Conservation (phyloP, 1,140 invertebrate species). For the Drosophila punjabiensis region DNA sequence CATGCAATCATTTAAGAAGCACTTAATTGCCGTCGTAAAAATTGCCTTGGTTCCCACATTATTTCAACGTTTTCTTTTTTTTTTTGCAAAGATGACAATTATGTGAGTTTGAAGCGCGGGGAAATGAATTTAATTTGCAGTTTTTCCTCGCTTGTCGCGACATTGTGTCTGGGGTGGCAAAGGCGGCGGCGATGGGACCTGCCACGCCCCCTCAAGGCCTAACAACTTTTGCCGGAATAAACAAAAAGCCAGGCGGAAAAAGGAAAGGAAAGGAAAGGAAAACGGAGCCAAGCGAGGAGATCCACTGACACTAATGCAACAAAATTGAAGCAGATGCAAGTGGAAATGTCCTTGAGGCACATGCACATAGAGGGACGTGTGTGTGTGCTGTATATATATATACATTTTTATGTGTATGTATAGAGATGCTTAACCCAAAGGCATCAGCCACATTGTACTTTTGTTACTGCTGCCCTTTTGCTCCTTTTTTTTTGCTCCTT, state of each 20-base stretch:
- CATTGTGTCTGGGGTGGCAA: constrained; percentile 54
- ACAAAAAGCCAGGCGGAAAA: background rate
- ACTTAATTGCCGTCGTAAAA: constrained; percentile 2
- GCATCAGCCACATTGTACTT: constrained; percentile 51
- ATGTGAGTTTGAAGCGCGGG: constrained; percentile 15
- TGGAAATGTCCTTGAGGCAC: constrained; percentile 76
- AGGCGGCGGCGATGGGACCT: constrained; percentile 17
- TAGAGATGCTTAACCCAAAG: constrained; percentile 65
- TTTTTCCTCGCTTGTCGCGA: constrained; percentile 59
- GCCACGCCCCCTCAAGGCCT: constrained; percentile 14
- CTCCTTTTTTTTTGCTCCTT: constrained; percentile 6
- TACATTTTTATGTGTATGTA: background rate
- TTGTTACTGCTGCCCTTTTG: constrained; percentile 15
- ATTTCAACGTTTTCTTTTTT: background rate
- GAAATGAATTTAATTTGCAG: constrained; percentile 32
- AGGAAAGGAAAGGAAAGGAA: background rate
- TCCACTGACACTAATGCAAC: constrained; percentile 76
- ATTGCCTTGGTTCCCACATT: constrained; percentile 3
- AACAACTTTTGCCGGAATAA: constrained; percentile 22
- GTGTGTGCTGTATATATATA: background rate
- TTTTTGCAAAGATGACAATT: constrained; percentile 13
- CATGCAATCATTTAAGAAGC: background rate
- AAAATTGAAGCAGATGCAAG: constrained; percentile 80
- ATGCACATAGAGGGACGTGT: constrained; percentile 7
- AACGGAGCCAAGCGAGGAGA: constrained; percentile 14